Percentiles rank a stretch among this genome's conserved stretches.
Evolutionary conservation across 2,113 vertebrate genomes (phyloP).

Genomic region (Cardinalis cardinalis): DNA sequence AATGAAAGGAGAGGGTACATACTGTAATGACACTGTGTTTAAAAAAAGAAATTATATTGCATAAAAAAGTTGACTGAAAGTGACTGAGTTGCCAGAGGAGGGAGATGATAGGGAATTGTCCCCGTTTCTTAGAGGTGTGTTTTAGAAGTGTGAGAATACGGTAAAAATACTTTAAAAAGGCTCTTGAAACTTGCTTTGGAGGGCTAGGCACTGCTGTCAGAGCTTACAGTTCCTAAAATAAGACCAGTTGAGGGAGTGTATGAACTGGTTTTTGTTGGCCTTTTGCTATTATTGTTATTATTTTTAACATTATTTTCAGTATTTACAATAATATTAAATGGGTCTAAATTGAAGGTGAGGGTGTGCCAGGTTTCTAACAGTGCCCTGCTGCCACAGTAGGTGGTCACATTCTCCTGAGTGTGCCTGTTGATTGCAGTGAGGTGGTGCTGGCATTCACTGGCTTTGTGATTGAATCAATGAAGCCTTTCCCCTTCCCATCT

Average conservation of each 20-base stretch:
- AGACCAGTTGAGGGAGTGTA: neutral
- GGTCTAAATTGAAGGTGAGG: neutral
- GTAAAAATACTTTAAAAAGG: neutral
- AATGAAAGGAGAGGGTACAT: neutral
- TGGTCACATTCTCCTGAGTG: neutral
- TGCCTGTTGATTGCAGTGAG: neutral
- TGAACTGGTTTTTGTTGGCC: neutral
- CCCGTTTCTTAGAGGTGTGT: neutral
- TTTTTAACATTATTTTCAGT: neutral
- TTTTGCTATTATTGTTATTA: neutral
- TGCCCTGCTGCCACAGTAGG: rapidly evolving
- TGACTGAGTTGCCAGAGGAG: neutral
- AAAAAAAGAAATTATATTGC: neutral
- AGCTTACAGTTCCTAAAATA: neutral
- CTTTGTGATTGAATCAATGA: neutral
- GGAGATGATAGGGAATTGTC: neutral
- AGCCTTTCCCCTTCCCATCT: neutral
- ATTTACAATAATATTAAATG: neutral
- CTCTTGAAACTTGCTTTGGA: neutral
- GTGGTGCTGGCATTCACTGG: neutral
- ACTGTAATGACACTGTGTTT: neutral
- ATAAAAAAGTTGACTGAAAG: neutral
- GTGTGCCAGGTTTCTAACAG: neutral
- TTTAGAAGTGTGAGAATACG: neutral
- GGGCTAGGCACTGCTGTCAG: neutral